Percentiles rank a stretch among this genome's conserved stretches.
Evolutionary conservation across 2,797 vertebrate genomes (phyloP).

Genomic region (Rhinoraja longicauda): DNA sequence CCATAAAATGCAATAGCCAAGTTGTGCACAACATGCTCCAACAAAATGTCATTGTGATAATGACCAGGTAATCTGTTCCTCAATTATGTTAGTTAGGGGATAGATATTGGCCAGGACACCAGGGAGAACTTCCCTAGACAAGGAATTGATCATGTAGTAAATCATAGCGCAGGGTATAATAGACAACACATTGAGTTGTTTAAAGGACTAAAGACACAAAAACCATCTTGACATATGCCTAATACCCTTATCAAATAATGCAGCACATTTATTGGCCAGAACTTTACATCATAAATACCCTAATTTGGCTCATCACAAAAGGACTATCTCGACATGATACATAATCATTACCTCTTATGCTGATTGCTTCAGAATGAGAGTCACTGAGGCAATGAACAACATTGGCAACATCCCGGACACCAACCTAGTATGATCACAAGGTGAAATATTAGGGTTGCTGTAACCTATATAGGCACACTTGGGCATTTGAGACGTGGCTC

Average conservation of each 20-base stretch:
- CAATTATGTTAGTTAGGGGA: neutral
- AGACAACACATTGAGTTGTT: neutral
- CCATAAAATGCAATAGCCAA: neutral
- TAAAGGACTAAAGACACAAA: neutral
- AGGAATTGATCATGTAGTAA: neutral
- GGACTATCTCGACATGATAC: neutral
- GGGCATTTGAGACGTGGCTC: no score
- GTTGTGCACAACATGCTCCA: neutral
- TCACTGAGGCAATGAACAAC: no score
- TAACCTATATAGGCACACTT: no score
- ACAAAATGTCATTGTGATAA: neutral
- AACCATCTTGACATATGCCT: neutral
- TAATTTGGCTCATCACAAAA: neutral
- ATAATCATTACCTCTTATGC: neutral
- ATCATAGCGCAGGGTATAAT: neutral
- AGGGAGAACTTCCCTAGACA: neutral
- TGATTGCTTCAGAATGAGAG: no score
- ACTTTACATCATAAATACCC: neutral
- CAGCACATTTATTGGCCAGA: neutral
- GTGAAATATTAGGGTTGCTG: no score
- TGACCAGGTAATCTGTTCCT: neutral
- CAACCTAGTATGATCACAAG: no score
- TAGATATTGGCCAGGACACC: conserved; percentile 12
- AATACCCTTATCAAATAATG: neutral
- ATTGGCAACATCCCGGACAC: no score